Conservation (phyloP, 2,113 vertebrate species). For the Lichenostomus cassidix region DNA sequence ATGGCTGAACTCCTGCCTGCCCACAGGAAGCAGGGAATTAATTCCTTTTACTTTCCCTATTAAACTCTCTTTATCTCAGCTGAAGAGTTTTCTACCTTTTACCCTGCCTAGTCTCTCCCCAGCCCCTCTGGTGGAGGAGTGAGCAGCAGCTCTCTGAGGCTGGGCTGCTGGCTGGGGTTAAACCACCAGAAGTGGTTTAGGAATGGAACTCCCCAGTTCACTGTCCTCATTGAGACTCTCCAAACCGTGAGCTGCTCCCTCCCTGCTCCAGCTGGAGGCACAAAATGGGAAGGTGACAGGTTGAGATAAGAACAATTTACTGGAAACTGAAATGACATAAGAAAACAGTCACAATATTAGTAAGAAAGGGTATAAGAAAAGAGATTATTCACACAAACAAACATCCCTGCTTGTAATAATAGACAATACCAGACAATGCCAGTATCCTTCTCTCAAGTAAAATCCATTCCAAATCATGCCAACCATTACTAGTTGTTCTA, state of each 20-base stretch:
- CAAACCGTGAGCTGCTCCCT: neutral
- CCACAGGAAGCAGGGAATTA: accelerated
- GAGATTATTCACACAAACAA: neutral
- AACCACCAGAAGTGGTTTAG: neutral
- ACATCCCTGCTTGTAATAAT: neutral
- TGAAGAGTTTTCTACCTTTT: neutral
- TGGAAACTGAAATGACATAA: neutral
- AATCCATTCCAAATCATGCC: neutral
- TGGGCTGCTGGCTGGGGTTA: neutral
- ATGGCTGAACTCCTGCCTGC: neutral
- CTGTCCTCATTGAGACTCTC: neutral
- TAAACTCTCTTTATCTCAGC: neutral
- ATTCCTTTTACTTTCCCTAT: neutral
- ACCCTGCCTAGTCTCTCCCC: too few species aligned
- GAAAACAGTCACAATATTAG: neutral
- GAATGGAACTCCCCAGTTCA: neutral
- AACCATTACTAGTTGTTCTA: neutral
- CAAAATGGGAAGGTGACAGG: neutral
- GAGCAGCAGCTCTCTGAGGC: neutral
- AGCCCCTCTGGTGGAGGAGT: neutral
- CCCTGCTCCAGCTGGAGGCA: neutral
- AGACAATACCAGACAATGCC: neutral
- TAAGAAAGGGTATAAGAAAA: neutral
- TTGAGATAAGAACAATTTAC: neutral
- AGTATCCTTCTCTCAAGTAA: neutral